A percentile compares a stretch with the other conserved stretches of the same genome.
phyloP scores from a whole-genome alignment of 1,140 invertebrate species.

The Schmidtea mediterranea region DNA sequence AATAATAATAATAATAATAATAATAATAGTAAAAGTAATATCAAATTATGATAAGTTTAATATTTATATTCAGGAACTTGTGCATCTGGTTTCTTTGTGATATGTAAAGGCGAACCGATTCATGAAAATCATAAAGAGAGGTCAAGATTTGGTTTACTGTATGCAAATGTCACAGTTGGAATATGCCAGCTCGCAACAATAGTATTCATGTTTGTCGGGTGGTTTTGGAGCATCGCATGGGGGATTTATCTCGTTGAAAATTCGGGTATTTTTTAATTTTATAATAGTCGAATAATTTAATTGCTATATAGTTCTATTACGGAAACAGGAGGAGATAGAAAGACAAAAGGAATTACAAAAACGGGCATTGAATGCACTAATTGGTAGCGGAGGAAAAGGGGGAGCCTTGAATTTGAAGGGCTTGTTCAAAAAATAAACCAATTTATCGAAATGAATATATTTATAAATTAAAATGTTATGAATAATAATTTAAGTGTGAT shows the following conservation, averaged over 20 bases:
- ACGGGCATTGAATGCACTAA: neutral
- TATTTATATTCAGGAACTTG: too few species aligned
- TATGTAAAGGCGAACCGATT: too few species aligned
- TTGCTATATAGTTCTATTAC: neutral
- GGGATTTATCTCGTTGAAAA: slow-evolving; percentile 48
- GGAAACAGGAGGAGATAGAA: neutral
- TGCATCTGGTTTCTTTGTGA: too few species aligned
- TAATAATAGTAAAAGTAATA: too few species aligned
- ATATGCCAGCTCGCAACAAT: slow-evolving; percentile 61
- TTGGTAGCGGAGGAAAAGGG: neutral
- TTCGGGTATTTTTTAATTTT: neutral
- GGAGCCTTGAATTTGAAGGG: neutral
- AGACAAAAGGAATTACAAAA: neutral
- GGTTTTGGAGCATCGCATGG: slow-evolving; percentile 91
- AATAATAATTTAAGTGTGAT: too few species aligned
- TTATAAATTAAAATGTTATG: too few species aligned
- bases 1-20: too few species aligned
- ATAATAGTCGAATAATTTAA: neutral
- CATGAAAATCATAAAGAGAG: too few species aligned
- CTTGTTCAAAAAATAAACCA: too few species aligned
- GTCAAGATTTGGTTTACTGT: slow-evolving; percentile 36
- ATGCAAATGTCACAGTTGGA: slow-evolving; percentile 56
- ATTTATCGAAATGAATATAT: too few species aligned
- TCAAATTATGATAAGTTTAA: too few species aligned
- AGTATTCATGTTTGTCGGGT: slow-evolving; percentile 71